Evolutionary conservation across 1,140 invertebrate genomes (phyloP).

Genomic region (Magallana gigas): DNA sequence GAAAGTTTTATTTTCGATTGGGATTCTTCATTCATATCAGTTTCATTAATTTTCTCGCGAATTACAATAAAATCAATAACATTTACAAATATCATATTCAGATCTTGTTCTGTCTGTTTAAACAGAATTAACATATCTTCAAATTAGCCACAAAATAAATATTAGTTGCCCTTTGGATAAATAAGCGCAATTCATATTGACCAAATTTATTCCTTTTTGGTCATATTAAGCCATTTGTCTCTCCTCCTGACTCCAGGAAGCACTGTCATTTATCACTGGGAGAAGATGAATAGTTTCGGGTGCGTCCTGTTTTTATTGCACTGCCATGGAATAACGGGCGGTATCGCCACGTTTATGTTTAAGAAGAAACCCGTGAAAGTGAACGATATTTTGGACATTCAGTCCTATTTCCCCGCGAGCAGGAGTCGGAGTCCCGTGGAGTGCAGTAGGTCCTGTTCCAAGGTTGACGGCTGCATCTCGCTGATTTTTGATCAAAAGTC

Average conservation of each 20-base stretch:
- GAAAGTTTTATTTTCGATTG: neutral
- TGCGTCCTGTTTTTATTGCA: neutral
- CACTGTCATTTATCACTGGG: neutral
- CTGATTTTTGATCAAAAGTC: neutral
- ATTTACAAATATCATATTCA: neutral
- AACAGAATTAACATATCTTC: slow-evolving; percentile 26
- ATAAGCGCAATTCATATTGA: slow-evolving; percentile 4
- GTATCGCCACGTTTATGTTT: neutral
- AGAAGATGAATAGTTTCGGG: neutral
- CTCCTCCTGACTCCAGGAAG: neutral
- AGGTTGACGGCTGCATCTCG: neutral
- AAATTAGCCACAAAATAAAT: slow-evolving; percentile 12
- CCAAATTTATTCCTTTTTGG: neutral
- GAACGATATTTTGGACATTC: slow-evolving; percentile 14
- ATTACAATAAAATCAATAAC: slow-evolving; percentile 15
- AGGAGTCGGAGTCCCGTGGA: neutral
- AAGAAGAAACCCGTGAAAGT: slow-evolving; percentile 4
- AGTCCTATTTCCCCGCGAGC: neutral
- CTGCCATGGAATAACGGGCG: neutral
- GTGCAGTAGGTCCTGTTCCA: slow-evolving; percentile 1
- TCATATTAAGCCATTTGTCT: neutral
- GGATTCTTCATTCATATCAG: neutral
- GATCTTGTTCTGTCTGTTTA: neutral
- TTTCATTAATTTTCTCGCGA: slow-evolving; percentile 1
- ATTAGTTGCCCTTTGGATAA: neutral